phyloP scores from a whole-genome alignment of 1,140 invertebrate genomes.

The Sitophilus oryzae region DNA sequence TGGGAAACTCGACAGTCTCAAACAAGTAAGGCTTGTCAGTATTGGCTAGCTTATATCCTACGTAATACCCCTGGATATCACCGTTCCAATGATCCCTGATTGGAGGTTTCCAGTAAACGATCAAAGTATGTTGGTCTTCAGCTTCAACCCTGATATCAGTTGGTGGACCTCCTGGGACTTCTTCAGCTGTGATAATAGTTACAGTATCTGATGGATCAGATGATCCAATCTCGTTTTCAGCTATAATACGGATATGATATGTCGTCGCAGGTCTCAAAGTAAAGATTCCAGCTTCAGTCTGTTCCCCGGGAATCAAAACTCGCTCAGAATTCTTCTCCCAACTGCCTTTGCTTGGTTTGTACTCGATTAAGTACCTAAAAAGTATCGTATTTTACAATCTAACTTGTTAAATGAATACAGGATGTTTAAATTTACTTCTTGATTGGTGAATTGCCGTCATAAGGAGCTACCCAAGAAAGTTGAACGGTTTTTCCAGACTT shows the following conservation, averaged over 20 bases:
- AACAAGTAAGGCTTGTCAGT: conserved; percentile 87
- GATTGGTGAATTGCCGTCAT: conserved; percentile 92
- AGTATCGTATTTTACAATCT: too few species aligned
- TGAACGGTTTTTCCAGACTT: conserved; percentile 86
- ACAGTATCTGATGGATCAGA: conserved; percentile 88
- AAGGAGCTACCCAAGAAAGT: conserved; percentile 87
- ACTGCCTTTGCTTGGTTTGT: conserved; percentile 82
- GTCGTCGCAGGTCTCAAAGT: conserved; percentile 85
- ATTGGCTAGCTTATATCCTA: conserved; percentile 82
- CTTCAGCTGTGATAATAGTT: conserved; percentile 90
- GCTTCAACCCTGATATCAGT: conserved; percentile 81
- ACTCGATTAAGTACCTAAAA: conserved; percentile 80
- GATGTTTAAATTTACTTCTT: conserved; percentile 54
- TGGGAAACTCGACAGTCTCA: conserved; percentile 86
- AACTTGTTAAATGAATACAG: too few species aligned
- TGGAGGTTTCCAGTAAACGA: conserved; percentile 92
- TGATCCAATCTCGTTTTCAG: conserved; percentile 89
- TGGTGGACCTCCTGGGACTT: conserved; percentile 81
- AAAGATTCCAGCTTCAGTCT: conserved; percentile 81
- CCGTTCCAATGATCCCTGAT: conserved; percentile 86
- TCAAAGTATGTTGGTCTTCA: conserved; percentile 85
- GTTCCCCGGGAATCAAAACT: conserved; percentile 77
- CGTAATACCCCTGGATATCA: conserved; percentile 84
- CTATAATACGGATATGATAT: conserved; percentile 88
- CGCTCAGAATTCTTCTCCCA: conserved; percentile 79